These are phyloP conservation scores for Premnoplex brunnescens DNA, from an alignment of 2,797 vertebrate species.

Conservation along the genomic window DNA sequence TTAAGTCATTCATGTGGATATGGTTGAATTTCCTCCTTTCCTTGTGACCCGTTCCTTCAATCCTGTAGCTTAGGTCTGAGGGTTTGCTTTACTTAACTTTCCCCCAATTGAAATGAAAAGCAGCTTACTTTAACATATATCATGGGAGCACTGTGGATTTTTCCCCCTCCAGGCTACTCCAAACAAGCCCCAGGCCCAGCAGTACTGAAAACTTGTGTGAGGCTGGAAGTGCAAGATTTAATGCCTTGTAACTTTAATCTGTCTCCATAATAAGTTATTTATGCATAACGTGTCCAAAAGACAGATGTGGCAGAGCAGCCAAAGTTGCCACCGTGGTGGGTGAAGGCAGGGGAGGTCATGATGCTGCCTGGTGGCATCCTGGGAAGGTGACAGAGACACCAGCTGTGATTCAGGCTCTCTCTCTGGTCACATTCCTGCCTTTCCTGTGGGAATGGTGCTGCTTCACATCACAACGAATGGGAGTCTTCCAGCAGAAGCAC, in stretches of 20 bases:
- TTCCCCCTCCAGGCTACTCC: background rate
- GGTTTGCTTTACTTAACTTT: slow-evolving; percentile 44
- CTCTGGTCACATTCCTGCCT: background rate
- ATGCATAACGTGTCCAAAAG: background rate
- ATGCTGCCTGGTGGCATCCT: background rate
- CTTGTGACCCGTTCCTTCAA: slow-evolving; percentile 28
- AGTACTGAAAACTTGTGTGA: background rate
- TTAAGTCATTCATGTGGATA: slow-evolving; percentile 20
- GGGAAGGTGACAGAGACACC: background rate
- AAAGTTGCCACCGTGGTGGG: background rate
- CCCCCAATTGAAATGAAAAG: slow-evolving; percentile 35
- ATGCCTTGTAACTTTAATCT: slow-evolving; percentile 39
- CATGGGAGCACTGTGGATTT: background rate
- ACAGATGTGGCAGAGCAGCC: background rate
- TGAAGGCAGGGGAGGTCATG: background rate
- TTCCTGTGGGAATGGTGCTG: background rate
- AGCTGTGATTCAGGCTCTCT: background rate
- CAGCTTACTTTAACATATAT: slow-evolving; percentile 27
- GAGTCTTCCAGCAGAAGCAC: background rate
- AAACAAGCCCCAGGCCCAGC: slow-evolving; percentile 38
- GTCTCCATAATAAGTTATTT: background rate
- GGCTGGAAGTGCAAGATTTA: slow-evolving; percentile 43
- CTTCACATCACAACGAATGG: background rate
- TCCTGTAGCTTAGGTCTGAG: slow-evolving; percentile 20
- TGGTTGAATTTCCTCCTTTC: slow-evolving; percentile 26